phyloP scores from a whole-genome alignment of 2,888 invertebrate genomes.

The Apodemia mormo region DNA sequence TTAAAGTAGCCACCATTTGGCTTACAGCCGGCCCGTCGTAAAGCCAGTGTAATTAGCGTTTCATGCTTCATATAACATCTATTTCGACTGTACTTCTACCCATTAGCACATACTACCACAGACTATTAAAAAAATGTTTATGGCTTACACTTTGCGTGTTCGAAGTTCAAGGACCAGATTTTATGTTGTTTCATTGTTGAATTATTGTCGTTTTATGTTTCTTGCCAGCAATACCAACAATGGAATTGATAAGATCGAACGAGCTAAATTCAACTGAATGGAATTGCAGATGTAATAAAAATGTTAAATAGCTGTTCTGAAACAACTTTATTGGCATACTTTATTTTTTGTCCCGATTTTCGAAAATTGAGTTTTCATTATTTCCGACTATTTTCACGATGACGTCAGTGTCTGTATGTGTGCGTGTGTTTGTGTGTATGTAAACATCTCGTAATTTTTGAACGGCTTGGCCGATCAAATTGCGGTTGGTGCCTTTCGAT shows the following conservation, averaged over 20 bases:
- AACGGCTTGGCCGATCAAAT: no score
- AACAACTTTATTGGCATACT: no score
- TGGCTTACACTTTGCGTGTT: not conserved
- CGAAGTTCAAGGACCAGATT: slow-evolving; percentile 8
- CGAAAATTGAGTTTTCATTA: no score
- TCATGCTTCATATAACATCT: slow-evolving; percentile 13
- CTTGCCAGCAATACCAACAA: slow-evolving; percentile 4
- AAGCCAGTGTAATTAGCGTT: slow-evolving; percentile 12
- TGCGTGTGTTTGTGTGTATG: no score
- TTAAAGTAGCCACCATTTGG: slow-evolving; percentile 15
- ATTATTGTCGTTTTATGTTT: slow-evolving; percentile 13
- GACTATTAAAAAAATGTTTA: slow-evolving; percentile 12
- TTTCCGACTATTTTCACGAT: no score
- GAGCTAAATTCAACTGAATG: not conserved
- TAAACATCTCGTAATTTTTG: no score
- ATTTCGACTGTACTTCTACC: slow-evolving; percentile 5
- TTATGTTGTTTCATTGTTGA: slow-evolving; percentile 2
- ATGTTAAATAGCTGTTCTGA: not conserved
- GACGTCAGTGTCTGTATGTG: no score
- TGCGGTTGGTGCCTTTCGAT: no score
- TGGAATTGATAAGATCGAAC: slow-evolving; percentile 5
- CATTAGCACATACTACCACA: slow-evolving; percentile 5
- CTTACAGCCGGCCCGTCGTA: slow-evolving; percentile 7
- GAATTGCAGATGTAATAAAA: slow-evolving; percentile 6
- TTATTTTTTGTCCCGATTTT: no score